Evolutionary conservation across 2,797 vertebrate genomes (phyloP).

Genomic region (Cuniculus paca): DNA sequence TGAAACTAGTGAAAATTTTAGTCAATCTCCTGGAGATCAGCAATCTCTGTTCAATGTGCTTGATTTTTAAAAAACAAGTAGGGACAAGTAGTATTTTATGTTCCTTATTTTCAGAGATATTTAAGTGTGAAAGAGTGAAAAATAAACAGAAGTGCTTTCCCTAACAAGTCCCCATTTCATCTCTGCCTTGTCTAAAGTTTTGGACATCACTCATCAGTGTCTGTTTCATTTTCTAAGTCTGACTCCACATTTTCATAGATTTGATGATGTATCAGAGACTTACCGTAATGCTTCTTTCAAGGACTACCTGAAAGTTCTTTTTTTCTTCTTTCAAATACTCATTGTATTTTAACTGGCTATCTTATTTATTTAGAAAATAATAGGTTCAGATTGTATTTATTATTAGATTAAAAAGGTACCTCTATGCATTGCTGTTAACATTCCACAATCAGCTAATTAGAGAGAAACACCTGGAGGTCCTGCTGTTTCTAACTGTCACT

Average conservation of each 20-base stretch:
- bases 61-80: conserved; percentile 15
- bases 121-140: conserved; percentile 10
- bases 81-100: neutral
- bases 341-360: neutral
- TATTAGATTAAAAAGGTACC: conserved; percentile 30
- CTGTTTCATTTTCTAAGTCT: neutral
- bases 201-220: neutral
- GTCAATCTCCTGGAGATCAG: neutral
- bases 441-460: conserved; percentile 61
- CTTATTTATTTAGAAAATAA: conserved; percentile 65
- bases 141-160: neutral
- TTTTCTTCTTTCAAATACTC: neutral
- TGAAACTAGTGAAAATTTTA: neutral
- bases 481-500: conserved; percentile 70
- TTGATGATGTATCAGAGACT: neutral
- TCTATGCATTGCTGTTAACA: conserved; percentile 48
- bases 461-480: conserved; percentile 61
- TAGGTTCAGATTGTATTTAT: conserved; percentile 6
- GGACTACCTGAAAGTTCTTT: neutral
- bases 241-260: neutral
- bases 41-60: neutral
- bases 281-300: neutral
- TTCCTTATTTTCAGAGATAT: neutral
- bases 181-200: neutral
- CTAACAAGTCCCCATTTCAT: neutral